Conservation (phyloP, 2,113 vertebrate genomes). For the Xenopus borealis region DNA sequence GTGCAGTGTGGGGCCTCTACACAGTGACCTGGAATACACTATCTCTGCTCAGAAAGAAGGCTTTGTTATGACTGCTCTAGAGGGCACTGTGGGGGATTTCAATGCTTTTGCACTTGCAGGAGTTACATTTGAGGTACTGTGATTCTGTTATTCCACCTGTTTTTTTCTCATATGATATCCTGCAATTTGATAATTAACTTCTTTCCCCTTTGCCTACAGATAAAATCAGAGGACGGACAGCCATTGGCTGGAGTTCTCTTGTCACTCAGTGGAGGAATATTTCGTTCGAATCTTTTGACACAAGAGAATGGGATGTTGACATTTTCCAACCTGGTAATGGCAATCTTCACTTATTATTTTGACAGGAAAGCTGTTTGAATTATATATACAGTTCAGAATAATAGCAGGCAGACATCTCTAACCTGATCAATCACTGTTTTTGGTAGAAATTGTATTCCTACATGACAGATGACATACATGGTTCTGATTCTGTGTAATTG, state of each 20-base stretch:
- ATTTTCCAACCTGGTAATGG: constrained; percentile 88
- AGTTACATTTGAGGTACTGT: constrained; percentile 89
- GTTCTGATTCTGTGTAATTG: too few relatives aligned
- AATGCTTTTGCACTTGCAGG: constrained; percentile 95
- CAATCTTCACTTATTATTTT: not conserved
- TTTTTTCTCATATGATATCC: not conserved
- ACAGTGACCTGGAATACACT: constrained; percentile 87
- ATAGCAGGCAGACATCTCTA: too few relatives aligned
- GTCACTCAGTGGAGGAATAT: constrained; percentile 91
- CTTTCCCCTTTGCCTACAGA: constrained; percentile 63
- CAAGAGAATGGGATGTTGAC: constrained; percentile 91
- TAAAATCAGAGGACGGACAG: constrained; percentile 83
- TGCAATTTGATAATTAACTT: not conserved
- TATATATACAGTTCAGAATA: too few relatives aligned
- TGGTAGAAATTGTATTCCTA: too few relatives aligned
- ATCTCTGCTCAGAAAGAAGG: constrained; percentile 89
- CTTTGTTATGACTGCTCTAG: constrained; percentile 85
- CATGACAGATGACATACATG: too few relatives aligned
- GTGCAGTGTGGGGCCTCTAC: constrained; percentile 88
- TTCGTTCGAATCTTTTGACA: constrained; percentile 92
- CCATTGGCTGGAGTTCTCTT: constrained; percentile 90
- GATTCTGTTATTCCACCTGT: not conserved
- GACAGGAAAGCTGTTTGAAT: too few relatives aligned
- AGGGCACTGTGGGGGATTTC: constrained; percentile 86
- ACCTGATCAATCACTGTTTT: too few relatives aligned